These are phyloP conservation scores for Thereva nobilitata DNA, from an alignment of 2,888 invertebrate genomes.

Conservation along the genomic window DNA sequence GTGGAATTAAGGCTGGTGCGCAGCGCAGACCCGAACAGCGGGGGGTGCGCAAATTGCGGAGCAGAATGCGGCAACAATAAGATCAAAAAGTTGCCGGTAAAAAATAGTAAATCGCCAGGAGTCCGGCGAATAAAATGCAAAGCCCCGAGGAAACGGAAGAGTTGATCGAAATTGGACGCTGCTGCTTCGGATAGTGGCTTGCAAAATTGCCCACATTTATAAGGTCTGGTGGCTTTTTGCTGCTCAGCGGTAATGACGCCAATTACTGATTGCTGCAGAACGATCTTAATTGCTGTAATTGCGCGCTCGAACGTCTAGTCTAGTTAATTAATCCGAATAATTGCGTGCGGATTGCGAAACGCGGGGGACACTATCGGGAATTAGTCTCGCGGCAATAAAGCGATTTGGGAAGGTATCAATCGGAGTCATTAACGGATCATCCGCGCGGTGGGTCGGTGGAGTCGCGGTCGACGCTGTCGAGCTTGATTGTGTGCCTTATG, in stretches of 20 bases:
- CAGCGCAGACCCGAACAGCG: constrained; percentile 13
- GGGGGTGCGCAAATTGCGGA: constrained; percentile 32
- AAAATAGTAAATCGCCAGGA: constrained; percentile 9
- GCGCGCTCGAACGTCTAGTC: constrained; percentile 20
- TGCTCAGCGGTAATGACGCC: constrained; percentile 23
- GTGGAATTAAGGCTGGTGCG: constrained; percentile 23
- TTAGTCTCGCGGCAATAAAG: not conserved
- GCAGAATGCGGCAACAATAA: constrained; percentile 20
- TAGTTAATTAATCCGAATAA: constrained; percentile 26
- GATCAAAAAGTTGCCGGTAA: not conserved
- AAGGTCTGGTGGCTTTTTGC: constrained; percentile 20
- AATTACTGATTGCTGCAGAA: constrained; percentile 33
- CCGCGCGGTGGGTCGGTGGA: not conserved
- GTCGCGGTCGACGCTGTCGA: not conserved
- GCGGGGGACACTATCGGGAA: constrained; percentile 18
- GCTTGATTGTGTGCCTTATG: not conserved
- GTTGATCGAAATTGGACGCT: constrained; percentile 14
- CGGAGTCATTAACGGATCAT: not conserved
- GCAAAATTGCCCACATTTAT: constrained; percentile 25
- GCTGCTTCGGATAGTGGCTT: constrained; percentile 18
- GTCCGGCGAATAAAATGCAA: not conserved
- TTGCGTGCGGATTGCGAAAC: constrained; percentile 23
- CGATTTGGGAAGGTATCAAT: not conserved
- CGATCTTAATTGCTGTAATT: constrained; percentile 32
- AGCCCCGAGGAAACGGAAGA: constrained; percentile 3